Evolutionary conservation across 2,888 invertebrate species (phyloP).

Genomic region (Vanessa cardui): DNA sequence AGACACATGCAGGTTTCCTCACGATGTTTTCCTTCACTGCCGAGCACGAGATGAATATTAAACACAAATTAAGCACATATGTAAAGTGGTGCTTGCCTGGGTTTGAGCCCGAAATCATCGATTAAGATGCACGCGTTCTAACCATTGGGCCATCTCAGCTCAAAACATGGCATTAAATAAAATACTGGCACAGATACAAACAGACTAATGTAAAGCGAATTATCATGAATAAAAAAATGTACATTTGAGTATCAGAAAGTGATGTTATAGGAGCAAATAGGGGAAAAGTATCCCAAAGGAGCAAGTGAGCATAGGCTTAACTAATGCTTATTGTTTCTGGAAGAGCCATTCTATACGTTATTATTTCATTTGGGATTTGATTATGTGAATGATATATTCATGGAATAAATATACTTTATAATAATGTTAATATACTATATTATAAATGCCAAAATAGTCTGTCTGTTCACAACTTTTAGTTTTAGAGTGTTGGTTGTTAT

Average conservation of each 20-base stretch:
- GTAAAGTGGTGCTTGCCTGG: too few species aligned
- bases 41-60: too few species aligned
- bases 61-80: too few species aligned
- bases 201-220: conserved; percentile 73
- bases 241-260: conserved; percentile 75
- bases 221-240: conserved; percentile 76
- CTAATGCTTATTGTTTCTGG: conserved; percentile 43
- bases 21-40: too few species aligned
- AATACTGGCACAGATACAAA: conserved; percentile 50
- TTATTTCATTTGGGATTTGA: conserved; percentile 3
- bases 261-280: conserved; percentile 76
- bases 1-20: too few species aligned
- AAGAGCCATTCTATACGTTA: conserved; percentile 31
- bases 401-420: not conserved
- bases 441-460: too few species aligned
- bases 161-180: conserved; percentile 13
- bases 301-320: conserved; percentile 48
- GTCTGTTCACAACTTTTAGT: too few species aligned
- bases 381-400: not conserved
- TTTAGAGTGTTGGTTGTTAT: too few species aligned
- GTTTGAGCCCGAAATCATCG: too few species aligned
- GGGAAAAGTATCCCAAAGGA: conserved; percentile 67
- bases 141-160: too few species aligned
- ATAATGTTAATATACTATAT: too few species aligned
- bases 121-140: too few species aligned